These are phyloP conservation scores for Rhimphoctona megacephalus DNA, from an alignment of 2,888 invertebrate species.

Conservation along the genomic window DNA sequence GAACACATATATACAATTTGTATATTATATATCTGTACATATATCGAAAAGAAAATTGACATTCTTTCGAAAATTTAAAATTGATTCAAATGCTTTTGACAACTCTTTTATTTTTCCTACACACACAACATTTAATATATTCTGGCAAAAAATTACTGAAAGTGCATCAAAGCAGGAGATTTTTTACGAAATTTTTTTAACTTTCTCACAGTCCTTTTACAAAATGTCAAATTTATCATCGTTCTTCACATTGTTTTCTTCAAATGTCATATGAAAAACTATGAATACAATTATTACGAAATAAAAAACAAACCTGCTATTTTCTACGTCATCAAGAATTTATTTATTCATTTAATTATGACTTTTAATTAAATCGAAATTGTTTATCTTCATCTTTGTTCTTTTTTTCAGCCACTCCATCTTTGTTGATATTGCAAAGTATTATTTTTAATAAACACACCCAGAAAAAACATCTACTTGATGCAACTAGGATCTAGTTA, in stretches of 20 bases:
- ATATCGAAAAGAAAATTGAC: slow-evolving; percentile 12
- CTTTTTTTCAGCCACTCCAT: background rate
- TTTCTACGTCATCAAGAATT: slow-evolving; percentile 6
- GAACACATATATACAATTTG: slow-evolving; percentile 86
- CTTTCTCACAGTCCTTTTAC: background rate
- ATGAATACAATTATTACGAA: background rate
- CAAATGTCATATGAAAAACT: background rate
- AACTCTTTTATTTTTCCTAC: background rate
- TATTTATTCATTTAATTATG: background rate
- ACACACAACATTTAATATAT: background rate
- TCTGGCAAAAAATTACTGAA: background rate
- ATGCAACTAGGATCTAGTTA: too few species aligned
- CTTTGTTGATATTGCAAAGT: background rate
- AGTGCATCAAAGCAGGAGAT: background rate
- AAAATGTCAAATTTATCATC: background rate
- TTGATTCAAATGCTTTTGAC: background rate
- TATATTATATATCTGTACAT: slow-evolving; percentile 32
- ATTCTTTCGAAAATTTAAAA: slow-evolving; percentile 28
- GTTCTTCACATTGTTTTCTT: background rate
- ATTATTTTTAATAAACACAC: background rate
- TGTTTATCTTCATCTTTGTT: too few species aligned
- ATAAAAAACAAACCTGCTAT: slow-evolving; percentile 8
- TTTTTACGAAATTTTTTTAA: background rate
- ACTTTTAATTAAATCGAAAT: background rate
- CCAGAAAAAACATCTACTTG: too few species aligned